Percentiles rank a stretch among this genome's conserved stretches.
These are phyloP conservation scores for Acrocephalus kingi DNA, from an alignment of 2,113 vertebrate species.

Conservation along the genomic window DNA sequence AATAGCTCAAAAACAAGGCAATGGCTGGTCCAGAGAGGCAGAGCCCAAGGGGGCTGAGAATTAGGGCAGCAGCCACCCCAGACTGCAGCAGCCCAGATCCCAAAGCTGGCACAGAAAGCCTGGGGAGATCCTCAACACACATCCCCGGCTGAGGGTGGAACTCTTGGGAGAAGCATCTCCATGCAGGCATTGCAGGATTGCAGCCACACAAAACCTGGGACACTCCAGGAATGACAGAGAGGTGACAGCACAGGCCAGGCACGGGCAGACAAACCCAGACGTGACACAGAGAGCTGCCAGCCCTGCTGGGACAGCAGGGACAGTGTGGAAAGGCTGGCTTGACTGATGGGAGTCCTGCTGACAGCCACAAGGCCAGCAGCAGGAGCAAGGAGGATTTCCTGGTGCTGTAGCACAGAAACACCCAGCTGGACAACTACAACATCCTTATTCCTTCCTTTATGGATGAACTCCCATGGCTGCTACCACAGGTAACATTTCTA, in stretches of 20 bases:
- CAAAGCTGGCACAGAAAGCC: neutral
- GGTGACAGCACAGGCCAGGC: neutral
- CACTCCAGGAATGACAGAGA: neutral
- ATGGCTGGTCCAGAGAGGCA: neutral
- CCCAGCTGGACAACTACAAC: neutral
- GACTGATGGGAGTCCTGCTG: neutral
- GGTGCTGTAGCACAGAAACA: neutral
- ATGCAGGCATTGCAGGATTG: neutral
- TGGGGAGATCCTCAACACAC: neutral
- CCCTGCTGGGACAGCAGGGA: neutral
- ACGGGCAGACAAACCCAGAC: neutral
- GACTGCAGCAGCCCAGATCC: neutral
- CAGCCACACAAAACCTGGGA: neutral
- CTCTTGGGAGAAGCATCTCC: neutral
- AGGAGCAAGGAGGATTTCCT: neutral
- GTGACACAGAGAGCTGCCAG: neutral
- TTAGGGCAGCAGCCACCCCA: neutral
- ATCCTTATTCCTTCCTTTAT: neutral
- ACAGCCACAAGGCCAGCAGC: neutral
- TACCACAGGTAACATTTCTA: neutral
- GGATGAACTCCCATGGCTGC: fast-evolving
- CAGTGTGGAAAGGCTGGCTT: neutral
- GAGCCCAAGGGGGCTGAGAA: neutral
- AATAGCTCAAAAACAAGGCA: neutral
- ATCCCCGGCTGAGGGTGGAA: neutral